These are phyloP conservation scores for Steatocranus sp. DNA, from an alignment of 2,797 vertebrate genomes.

Conservation along the genomic window DNA sequence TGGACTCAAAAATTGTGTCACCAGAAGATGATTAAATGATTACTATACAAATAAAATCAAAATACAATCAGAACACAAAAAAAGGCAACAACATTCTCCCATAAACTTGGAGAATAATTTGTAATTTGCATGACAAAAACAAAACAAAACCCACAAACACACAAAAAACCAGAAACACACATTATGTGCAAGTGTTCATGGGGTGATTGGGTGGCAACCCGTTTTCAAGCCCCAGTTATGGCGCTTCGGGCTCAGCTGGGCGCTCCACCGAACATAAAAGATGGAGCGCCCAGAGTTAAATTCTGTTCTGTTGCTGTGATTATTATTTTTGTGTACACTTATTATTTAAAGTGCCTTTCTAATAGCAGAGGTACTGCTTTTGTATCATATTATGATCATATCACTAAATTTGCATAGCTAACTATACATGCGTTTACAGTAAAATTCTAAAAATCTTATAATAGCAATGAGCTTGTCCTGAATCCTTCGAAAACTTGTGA, in stretches of 20 bases:
- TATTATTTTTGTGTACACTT: background rate
- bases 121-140: background rate
- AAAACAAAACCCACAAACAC: accelerated
- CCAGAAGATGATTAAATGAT: background rate
- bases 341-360: background rate
- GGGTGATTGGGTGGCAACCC: background rate
- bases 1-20: background rate
- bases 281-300: background rate
- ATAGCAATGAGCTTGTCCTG: background rate
- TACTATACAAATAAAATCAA: background rate
- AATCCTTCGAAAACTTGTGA: background rate
- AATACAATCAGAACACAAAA: background rate
- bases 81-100: background rate
- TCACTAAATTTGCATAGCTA: background rate
- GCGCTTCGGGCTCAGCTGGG: background rate
- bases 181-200: background rate
- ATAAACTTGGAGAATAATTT: background rate
- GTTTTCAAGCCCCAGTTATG: background rate
- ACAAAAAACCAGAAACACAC: background rate
- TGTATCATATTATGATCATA: background rate
- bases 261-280: background rate
- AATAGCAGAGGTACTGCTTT: background rate
- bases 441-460: background rate
- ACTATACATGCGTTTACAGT: background rate
- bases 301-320: background rate